Evolutionary conservation across 2,888 invertebrate species (phyloP), one percentile per base, ranked within the genome.

Genomic region (Acronicta psi): DNA sequence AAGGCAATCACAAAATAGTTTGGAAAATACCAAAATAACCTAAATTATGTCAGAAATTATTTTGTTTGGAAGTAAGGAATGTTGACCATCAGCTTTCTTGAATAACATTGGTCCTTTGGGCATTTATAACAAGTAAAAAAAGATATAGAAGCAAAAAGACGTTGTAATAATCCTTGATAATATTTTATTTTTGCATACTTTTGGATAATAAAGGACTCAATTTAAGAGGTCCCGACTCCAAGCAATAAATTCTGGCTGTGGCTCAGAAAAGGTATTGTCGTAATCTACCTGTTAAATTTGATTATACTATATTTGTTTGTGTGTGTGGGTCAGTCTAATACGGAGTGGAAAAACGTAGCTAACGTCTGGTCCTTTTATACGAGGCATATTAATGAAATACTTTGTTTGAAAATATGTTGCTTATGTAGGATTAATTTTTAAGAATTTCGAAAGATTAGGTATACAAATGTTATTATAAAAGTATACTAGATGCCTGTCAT

Each of bases 261-360:
- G 61, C 64, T 75, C 50, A 53, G 62, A 59, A 63, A 72, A 71
- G 73, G 73, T 68, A 71, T 46, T 55, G 47, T 61, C 67, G 67
- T 81, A 81, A 83, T 79, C 79, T 79, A 80, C 79, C 75, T 82
- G 77, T 62, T 73, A 74, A 77, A 81, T 79, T 69, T 80, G 71
- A 80, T 76, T 80, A 77, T 56, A n/a, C 59, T 43, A 34, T 49
- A 40, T 50, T 17, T 41, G 36, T 51, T 5, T 49, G 36, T 52
- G 3, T 31, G 51, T 23, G 50, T 42, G 49, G 37, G 45, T 52
- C 9, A 34, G 25, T 49, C 18, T 34, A 52, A 49, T 42, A 34
- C 2, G 18, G 11, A 42, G 2, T 17, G 45, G 10, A 56, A 41
- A 43, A 9, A 52, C 43, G 9, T 42, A 7, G 31, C 29, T 31